Conservation (phyloP, 2,113 vertebrate species). For the Alligator mississippiensis region DNA sequence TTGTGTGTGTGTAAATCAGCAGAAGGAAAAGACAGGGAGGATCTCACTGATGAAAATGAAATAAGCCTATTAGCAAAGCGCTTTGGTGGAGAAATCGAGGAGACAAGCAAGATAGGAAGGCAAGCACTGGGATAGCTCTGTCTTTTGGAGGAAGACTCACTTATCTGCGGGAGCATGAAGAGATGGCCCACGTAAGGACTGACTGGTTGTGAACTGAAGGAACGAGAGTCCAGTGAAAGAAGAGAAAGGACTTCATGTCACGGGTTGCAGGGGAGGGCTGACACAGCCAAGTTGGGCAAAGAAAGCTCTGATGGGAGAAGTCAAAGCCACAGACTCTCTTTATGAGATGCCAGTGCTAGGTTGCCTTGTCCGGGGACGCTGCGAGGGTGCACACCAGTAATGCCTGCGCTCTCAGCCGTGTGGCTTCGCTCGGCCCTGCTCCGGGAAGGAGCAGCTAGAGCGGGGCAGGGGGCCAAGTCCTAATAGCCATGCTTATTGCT, state of each 20-base stretch:
- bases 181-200: conserved; percentile 36
- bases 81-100: background rate
- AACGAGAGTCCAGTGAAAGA: background rate
- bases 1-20: fast-evolving
- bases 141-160: background rate
- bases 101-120: background rate
- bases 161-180: conserved; percentile 41
- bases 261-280: no score
- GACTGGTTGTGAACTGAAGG: background rate
- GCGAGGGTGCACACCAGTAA: background rate
- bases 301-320: background rate
- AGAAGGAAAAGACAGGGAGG: background rate
- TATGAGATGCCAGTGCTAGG: background rate
- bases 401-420: background rate
- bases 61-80: background rate
- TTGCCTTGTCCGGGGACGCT: background rate
- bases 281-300: background rate
- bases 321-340: background rate
- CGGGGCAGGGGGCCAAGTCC: background rate
- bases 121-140: background rate
- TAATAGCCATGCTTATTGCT: conserved; percentile 8
- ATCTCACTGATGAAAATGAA: background rate
- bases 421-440: background rate
- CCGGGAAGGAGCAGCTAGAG: background rate
- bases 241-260: background rate